These are phyloP conservation scores for Himalopsyche phryganea DNA, from an alignment of 1,140 invertebrate genomes.

Conservation along the genomic window DNA sequence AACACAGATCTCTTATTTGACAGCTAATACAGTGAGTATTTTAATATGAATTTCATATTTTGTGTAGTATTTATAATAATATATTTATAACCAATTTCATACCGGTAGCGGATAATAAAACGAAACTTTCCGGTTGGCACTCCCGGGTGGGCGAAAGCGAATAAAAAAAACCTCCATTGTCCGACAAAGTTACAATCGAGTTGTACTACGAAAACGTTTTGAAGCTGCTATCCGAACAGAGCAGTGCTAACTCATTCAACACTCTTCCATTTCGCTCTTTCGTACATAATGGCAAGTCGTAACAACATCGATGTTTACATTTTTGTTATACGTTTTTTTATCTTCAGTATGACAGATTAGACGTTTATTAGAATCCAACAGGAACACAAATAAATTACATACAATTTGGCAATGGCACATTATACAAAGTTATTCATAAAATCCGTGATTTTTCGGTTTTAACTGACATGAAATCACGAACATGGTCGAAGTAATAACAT, in stretches of 20 bases:
- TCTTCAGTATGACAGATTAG: conserved; percentile 9
- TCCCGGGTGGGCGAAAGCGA: conserved; percentile 2
- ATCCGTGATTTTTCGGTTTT: too few species aligned
- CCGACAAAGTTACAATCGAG: conserved; percentile 14
- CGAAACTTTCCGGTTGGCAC: background rate
- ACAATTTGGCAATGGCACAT: too few species aligned
- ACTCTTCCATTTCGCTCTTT: conserved; percentile 10
- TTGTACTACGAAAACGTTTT: conserved; percentile 13
- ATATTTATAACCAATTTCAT: conserved; percentile 4
- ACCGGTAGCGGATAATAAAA: background rate
- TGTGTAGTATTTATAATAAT: background rate
- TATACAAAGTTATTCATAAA: too few species aligned
- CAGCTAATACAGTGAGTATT: background rate
- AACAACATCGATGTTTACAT: conserved; percentile 14
- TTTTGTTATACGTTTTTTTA: background rate
- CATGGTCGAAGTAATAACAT: too few species aligned
- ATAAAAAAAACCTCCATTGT: conserved; percentile 12
- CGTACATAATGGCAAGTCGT: background rate
- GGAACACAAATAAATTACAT: too few species aligned
- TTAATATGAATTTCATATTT: background rate
- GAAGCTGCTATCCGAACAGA: conserved; percentile 5
- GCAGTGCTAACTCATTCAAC: background rate
- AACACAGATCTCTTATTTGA: background rate
- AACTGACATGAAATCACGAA: too few species aligned
- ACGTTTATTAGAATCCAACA: background rate